A percentile compares a stretch with the other conserved stretches of the same genome.
Evolutionary conservation across 1,140 invertebrate genomes (phyloP).

Genomic region (Brachionus asplanchnoidis): DNA sequence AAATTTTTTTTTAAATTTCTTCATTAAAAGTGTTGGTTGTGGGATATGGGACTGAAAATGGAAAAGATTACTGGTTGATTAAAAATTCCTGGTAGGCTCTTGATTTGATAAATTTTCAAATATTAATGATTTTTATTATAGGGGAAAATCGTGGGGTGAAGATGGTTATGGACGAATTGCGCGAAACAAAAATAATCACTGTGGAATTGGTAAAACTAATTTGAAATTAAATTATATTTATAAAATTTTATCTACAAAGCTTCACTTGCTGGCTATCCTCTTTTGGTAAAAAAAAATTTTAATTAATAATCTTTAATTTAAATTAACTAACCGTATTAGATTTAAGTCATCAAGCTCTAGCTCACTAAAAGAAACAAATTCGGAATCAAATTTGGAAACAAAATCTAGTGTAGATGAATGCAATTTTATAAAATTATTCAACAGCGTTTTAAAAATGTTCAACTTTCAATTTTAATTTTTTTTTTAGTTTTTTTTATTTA

Average conservation of each 20-base stretch:
- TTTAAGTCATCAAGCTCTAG: neutral
- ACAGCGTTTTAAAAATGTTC: neutral
- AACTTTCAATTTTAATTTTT: neutral
- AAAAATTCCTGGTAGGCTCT: constrained; percentile 39
- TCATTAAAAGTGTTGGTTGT: constrained; percentile 60
- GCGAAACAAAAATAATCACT: constrained; percentile 76
- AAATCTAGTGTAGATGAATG: neutral
- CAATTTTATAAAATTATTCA: neutral
- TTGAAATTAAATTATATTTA: neutral
- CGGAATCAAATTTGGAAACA: neutral
- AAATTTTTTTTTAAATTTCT: neutral
- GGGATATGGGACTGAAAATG: constrained; percentile 76
- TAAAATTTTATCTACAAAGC: neutral
- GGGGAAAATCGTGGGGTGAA: constrained; percentile 74
- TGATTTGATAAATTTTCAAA: neutral
- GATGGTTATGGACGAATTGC: constrained; percentile 82
- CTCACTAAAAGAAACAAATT: neutral
- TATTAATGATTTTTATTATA: constrained; percentile 50
- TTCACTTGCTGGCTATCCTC: constrained; percentile 30
- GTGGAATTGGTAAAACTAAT: constrained; percentile 70
- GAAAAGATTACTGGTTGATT: constrained; percentile 62
- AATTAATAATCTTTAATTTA: neutral
- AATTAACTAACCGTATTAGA: neutral
- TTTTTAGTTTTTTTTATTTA: neutral
- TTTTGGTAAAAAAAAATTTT: constrained; percentile 4